These are phyloP conservation scores for Symphodus melops DNA, from an alignment of 2,113 vertebrate genomes.

Conservation along the genomic window DNA sequence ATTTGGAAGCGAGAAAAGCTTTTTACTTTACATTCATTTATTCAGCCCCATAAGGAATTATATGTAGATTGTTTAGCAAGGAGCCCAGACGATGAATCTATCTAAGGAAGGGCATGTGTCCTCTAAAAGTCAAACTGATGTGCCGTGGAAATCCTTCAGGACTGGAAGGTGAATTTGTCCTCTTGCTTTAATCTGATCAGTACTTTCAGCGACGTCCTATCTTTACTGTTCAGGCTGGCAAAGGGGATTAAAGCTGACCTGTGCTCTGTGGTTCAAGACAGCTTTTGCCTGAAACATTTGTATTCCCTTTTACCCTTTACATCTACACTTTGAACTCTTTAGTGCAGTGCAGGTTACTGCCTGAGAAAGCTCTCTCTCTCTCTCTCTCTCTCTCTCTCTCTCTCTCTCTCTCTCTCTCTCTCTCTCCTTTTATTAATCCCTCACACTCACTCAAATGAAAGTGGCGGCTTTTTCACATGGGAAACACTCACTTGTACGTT, in stretches of 20 bases:
- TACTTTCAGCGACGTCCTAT: conserved; percentile 1
- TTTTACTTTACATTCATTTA: background rate
- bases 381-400: background rate
- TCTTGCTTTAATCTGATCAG: conserved; percentile 1
- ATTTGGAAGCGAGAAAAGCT: too few relatives aligned
- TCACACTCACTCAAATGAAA: too few relatives aligned
- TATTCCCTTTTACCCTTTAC: conserved; percentile 6
- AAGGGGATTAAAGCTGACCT: conserved; percentile 17
- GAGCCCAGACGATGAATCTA: background rate
- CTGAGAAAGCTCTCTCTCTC: conserved; percentile 29
- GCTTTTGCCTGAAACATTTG: background rate
- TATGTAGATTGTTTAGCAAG: background rate
- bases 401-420: background rate
- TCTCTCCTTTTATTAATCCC: background rate
- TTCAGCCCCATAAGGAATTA: background rate
- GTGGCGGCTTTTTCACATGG: too few relatives aligned
- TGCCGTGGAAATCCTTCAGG: background rate
- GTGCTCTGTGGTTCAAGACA: conserved; percentile 1
- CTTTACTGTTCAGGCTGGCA: background rate
- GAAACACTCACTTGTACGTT: too few relatives aligned
- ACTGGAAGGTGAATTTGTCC: background rate
- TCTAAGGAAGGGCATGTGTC: background rate
- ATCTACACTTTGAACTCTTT: conserved; percentile 26
- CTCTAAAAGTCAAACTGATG: conserved; percentile 4
- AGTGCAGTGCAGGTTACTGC: conserved; percentile 5